These are phyloP conservation scores for Garra rufa DNA, from an alignment of 2,113 vertebrate genomes.

Conservation along the genomic window DNA sequence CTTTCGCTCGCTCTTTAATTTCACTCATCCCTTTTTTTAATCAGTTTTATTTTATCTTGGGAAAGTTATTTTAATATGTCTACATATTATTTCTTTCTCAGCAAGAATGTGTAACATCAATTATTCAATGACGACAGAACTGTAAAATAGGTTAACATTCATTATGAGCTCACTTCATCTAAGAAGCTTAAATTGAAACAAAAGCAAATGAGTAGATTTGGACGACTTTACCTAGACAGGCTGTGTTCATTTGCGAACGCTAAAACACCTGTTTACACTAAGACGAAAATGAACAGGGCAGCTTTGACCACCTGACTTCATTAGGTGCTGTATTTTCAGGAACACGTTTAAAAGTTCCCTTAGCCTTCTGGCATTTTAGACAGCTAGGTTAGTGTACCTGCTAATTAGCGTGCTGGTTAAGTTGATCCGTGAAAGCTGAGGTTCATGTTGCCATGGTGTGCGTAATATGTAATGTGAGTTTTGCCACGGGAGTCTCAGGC, in stretches of 20 bases:
- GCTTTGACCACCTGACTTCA: slow-evolving; percentile 20
- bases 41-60: slow-evolving; percentile 41
- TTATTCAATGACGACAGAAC: slow-evolving; percentile 40
- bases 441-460: slow-evolving; percentile 25
- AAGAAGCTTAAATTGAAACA: slow-evolving; percentile 22
- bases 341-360: slow-evolving; percentile 5
- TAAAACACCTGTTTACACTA: slow-evolving; percentile 11
- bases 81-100: slow-evolving; percentile 43
- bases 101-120: slow-evolving; percentile 39
- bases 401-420: slow-evolving; percentile 25
- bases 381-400: slow-evolving; percentile 37
- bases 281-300: neutral
- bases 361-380: slow-evolving; percentile 22
- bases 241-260: neutral
- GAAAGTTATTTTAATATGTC: slow-evolving; percentile 45
- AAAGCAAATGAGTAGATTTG: neutral
- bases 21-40: slow-evolving; percentile 51
- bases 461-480: neutral
- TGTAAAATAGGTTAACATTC: slow-evolving; percentile 42
- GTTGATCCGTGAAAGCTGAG: slow-evolving; percentile 22
- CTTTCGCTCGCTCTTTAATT: slow-evolving; percentile 12
- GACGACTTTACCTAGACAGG: neutral
- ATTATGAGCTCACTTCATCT: slow-evolving; percentile 29
- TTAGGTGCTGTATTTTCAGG: neutral
- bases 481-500: neutral